Base-by-base conservation (phyloP, 2,888 invertebrate genomes). In the Hetaerina titia region DNA sequence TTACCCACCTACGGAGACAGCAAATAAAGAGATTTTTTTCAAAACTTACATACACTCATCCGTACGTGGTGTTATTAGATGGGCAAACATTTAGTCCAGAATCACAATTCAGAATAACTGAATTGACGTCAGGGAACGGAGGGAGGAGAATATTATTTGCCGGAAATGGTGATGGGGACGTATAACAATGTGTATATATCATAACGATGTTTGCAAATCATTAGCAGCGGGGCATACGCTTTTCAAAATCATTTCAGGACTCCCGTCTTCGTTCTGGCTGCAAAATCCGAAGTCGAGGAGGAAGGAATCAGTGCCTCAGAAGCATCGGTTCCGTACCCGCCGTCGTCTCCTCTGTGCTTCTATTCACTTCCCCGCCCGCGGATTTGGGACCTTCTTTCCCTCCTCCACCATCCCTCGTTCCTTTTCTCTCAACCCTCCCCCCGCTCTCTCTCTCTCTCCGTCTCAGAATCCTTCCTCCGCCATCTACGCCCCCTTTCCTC, bases 171-270 rank as follows among this genome's bases (percentile, higher is more conserved):
- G 81, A 31, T 6, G 31, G 74, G 31, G 13, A 31, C 81, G 4
- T 31, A 69, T 22, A 81, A 31, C 81, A 31, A 81, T 81, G 81
- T 31, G 81, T 81, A 81, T 13, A 81, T 31, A 31, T 81, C 31
- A 31, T 81, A 81, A 81, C 31, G 31, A 31, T 81, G 81, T 81
- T 81, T 31, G 31, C 81, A 81, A 81, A 81, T 81, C 81, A 81
- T 81, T 31, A 81, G 81, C 81, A 31, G 13, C 31, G 81, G 81
- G n/a, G 31, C 31, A 81, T 15, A 11, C 13, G 25, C 31, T 25
- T 31, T 15, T 31, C 9, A 31, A 81, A 81, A 81, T 81, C 25
- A 31, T 81, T 81, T 31, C 69, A 17, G n/a, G n/a, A 69, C n/a
- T 19, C 6, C n/a, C 19, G n/a, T 69, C 69, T 22, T 69, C 69